Percentiles rank a stretch among this genome's conserved stretches.
These are phyloP conservation scores for Drosophila orosa DNA, from an alignment of 1,140 invertebrate genomes.

Conservation along the genomic window DNA sequence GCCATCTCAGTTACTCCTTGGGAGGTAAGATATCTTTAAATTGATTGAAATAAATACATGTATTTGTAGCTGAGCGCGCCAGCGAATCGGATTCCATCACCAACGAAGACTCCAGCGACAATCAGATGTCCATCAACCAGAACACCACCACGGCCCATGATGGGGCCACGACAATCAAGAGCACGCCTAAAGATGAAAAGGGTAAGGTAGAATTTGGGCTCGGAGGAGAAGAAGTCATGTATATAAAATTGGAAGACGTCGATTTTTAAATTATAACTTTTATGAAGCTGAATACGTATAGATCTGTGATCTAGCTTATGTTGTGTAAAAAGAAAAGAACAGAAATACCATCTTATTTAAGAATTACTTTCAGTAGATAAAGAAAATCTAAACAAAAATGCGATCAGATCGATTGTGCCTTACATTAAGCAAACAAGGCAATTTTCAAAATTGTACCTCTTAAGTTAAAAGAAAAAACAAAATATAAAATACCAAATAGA, in stretches of 20 bases:
- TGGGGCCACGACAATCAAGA: slow-evolving; percentile 86
- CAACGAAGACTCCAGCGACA: slow-evolving; percentile 90
- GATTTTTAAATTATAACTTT: neutral
- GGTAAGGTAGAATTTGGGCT: slow-evolving; percentile 36
- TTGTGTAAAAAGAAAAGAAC: neutral
- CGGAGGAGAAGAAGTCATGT: too few species aligned
- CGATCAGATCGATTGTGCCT: neutral
- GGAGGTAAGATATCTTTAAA: too few species aligned
- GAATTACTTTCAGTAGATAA: neutral
- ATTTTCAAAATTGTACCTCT: neutral
- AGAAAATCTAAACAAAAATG: neutral
- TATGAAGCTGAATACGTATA: neutral
- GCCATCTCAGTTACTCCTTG: neutral
- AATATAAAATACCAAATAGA: neutral
- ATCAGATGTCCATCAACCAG: slow-evolving; percentile 87
- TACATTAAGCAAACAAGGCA: too few species aligned
- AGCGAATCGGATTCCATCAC: slow-evolving; percentile 96
- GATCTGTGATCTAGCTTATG: neutral
- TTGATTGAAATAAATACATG: neutral
- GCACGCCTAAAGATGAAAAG: slow-evolving; percentile 86
- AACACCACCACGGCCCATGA: slow-evolving; percentile 89
- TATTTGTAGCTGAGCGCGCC: slow-evolving; percentile 89
- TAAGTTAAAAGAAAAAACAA: neutral
- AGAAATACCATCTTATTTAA: neutral
- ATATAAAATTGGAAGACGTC: neutral